These are phyloP conservation scores for Xenotilapia flavipinnis DNA, from an alignment of 2,113 vertebrate genomes.

Conservation along the genomic window DNA sequence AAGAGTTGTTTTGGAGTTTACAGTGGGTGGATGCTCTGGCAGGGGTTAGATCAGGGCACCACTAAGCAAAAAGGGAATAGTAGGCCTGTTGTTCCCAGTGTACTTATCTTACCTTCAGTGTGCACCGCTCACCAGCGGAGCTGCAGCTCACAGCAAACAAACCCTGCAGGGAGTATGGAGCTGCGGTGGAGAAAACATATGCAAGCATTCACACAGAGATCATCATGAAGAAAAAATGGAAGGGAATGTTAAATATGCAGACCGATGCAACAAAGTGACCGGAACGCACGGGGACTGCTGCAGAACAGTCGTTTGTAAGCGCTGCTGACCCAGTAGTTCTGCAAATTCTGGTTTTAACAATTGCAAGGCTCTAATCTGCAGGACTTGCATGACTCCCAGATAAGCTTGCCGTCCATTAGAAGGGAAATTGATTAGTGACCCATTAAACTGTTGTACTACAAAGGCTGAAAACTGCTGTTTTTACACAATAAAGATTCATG, in stretches of 20 bases:
- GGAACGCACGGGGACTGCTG: not conserved
- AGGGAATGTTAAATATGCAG: not conserved
- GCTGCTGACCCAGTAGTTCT: not conserved
- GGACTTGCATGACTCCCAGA: not conserved
- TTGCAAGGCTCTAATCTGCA: not conserved
- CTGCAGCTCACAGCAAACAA: not conserved
- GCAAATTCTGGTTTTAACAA: not conserved
- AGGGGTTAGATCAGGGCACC: conserved; percentile 16
- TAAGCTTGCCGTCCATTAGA: not conserved
- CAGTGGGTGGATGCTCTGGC: not conserved
- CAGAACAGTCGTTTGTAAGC: not conserved
- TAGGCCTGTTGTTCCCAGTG: conserved; percentile 23
- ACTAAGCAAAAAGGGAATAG: conserved; percentile 28
- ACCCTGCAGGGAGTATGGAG: not conserved
- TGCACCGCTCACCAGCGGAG: not conserved
- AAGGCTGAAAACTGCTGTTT: not conserved
- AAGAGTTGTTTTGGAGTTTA: not conserved
- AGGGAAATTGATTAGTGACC: not conserved
- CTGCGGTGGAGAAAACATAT: too few species aligned
- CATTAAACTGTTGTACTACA: not conserved
- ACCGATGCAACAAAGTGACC: fast-evolving
- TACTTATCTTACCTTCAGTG: conserved; percentile 18
- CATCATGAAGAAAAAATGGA: not conserved
- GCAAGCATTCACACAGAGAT: not conserved
- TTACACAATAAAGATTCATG: not conserved